Base-by-base conservation (phyloP, 2,888 invertebrate genomes). In the Cryptocephalus primarius region DNA sequence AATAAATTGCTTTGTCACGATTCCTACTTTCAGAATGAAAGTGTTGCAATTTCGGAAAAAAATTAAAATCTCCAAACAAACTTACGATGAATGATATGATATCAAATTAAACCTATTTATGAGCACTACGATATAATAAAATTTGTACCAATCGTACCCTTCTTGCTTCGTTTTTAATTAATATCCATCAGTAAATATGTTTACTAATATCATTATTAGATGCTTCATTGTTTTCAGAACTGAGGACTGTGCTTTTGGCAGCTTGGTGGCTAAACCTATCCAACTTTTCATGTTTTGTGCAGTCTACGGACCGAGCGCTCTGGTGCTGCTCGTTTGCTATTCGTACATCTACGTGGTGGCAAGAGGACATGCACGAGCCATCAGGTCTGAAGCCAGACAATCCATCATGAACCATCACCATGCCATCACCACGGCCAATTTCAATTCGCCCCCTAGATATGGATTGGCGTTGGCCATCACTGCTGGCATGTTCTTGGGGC, bases 321-420 rank as follows among this genome's bases (percentile, higher is more conserved):
- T 76, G 34, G 72, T 77, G 31, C 69, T 80, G 9, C 64, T 79
- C 40, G 70, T 74, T 39, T 80, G 79, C 62, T 81, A 81, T 65
- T 73, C 74, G 54, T 79, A 80, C 67, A 77, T 81, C 50, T 80
- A 78, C 61, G 68, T 76, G 48, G 75, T 81, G 32, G 81, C 81
- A 9, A 66, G 80, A 48, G 76, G 76, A 48, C 80, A 81, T 56
- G 80, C 79, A 10, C 67, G 77, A 40, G 79, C 80, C 36, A 80
- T 80, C 55, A 40, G 58, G 9, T 77, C 76, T 54, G 78, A 77
- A 36, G 76, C 77, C 13, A 75, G 80, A 55, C 70, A 76, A 45
- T 76, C 77, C 13, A 43, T 14, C 9, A 34, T 43, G 9, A n/a
- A 12, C 12, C 33, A 31, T 4, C 50, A 33, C 42, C 47, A 43